Evolutionary conservation across 2,888 invertebrate species (phyloP), one percentile per base, ranked within the genome.

Genomic region (Ariolimax columbianus): DNA sequence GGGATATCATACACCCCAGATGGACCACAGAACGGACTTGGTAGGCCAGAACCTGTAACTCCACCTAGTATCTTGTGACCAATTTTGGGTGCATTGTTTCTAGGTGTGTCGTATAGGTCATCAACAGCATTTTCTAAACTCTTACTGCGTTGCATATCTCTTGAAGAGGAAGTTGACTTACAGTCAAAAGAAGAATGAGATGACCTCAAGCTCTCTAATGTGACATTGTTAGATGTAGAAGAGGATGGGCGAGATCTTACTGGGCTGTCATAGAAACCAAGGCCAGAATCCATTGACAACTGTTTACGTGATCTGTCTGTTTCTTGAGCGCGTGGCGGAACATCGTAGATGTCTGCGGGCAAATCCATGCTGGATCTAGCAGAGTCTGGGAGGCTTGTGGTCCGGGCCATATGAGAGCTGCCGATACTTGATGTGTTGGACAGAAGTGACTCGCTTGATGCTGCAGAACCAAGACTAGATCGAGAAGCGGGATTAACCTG

Each of bases 221-320:
- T 84, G 19, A 75, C 33, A 17, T 68, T 68, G 77, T 84, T 84
- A 3, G 86, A 87, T 17, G 70, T 73, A 43, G 81, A 81, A 26
- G 86, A 85, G 19, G 86, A 81, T 2, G 89, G 91, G 82, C 86
- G 85, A 86, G 91, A 88, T 80, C 89, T 90, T 14, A 95, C 94
- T 2, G 96, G 96, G 79, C 96, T 95, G 91, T 96, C 96, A 92
- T 96, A 96, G 87, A 95, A 94, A 88, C 95, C 95, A 33, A 92
- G 87, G 72, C 91, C 91, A 19, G 92, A 92, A 82, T 92, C 92
- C 80, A 90, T 90, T 6, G 91, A 92, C n/a, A 90, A 90, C 83
- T 91, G 90, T 80, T 91, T 91, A 17, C 88, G 82, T 6, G 86
- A 85, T 17, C 89, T 87, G 14, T 85, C 59, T 68, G 88, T 88